Evolutionary conservation across 2,797 vertebrate species (phyloP).

Genomic region (Acanthis flammea): DNA sequence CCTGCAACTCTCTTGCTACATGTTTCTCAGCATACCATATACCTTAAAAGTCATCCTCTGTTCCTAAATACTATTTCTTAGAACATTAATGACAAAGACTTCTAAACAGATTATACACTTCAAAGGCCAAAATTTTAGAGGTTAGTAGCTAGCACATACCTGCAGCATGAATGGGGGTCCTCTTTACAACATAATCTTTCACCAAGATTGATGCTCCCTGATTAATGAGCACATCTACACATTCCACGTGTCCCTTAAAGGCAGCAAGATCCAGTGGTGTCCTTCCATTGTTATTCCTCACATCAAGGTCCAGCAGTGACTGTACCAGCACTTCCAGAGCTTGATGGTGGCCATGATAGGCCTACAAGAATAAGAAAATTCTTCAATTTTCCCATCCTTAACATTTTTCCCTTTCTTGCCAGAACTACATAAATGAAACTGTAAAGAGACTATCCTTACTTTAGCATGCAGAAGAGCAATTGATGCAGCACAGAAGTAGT

Average conservation of each 20-base stretch:
- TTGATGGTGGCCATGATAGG: conserved; percentile 96
- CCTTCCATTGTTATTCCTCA: conserved; percentile 90
- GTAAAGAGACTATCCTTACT: neutral
- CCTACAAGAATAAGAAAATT: conserved; percentile 75
- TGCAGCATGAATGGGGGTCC: conserved; percentile 95
- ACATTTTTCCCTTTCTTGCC: neutral
- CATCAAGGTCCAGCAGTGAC: conserved; percentile 94
- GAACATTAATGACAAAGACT: neutral
- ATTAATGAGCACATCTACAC: conserved; percentile 96
- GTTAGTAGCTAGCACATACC: conserved; percentile 71
- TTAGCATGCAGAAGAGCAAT: neutral
- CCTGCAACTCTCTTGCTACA: neutral
- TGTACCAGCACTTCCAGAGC: conserved; percentile 96
- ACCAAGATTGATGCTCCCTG: conserved; percentile 96
- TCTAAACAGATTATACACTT: neutral
- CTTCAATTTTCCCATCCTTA: neutral
- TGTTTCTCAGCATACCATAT: neutral
- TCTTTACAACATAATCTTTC: conserved; percentile 93
- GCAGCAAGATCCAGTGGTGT: conserved; percentile 94
- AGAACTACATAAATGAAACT: neutral
- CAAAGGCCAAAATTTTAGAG: neutral
- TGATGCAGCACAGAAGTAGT: neutral
- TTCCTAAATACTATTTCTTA: neutral
- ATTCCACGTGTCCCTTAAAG: conserved; percentile 95
- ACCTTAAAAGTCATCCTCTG: neutral